Percentiles rank a stretch among this genome's conserved stretches.
These are phyloP conservation scores for Steinernema hermaphroditum DNA, from an alignment of 2,888 invertebrate genomes.

Conservation along the genomic window DNA sequence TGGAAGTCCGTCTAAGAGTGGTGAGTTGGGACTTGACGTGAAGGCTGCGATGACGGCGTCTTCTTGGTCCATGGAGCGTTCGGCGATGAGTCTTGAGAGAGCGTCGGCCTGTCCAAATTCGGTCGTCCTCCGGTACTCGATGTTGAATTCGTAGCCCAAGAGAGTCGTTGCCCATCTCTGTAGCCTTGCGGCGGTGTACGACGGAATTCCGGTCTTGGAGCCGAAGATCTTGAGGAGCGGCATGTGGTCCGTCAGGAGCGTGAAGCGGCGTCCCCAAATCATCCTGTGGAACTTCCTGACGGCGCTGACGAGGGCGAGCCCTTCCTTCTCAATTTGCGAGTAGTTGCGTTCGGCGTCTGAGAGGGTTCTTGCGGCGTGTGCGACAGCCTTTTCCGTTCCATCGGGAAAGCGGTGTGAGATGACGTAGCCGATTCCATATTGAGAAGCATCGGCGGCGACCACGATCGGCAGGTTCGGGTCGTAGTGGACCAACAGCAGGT, in stretches of 20 bases:
- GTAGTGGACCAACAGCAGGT: slow-evolving; percentile 58
- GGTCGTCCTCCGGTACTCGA: slow-evolving; percentile 57
- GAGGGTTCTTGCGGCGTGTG: slow-evolving; percentile 41
- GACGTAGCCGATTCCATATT: slow-evolving; percentile 62
- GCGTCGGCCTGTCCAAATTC: slow-evolving; percentile 65
- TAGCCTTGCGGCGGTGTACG: slow-evolving; percentile 60
- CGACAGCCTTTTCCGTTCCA: slow-evolving; percentile 51
- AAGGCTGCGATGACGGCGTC: neutral
- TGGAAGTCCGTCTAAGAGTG: neutral
- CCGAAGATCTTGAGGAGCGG: slow-evolving; percentile 64
- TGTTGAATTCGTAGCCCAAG: slow-evolving; percentile 64
- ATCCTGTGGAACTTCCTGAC: slow-evolving; percentile 67
- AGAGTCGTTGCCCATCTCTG: slow-evolving; percentile 56
- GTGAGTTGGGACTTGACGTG: too few species aligned
- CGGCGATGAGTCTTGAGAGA: slow-evolving; percentile 55
- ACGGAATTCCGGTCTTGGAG: slow-evolving; percentile 49
- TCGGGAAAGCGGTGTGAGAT: slow-evolving; percentile 49
- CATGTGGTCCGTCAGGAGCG: slow-evolving; percentile 53
- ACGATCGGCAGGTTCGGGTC: slow-evolving; percentile 57
- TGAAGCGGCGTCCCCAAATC: slow-evolving; percentile 67
- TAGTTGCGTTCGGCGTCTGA: slow-evolving; percentile 45
- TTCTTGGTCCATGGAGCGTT: neutral
- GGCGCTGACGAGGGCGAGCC: slow-evolving; percentile 67
- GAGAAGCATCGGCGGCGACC: slow-evolving; percentile 67
- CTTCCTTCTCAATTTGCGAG: slow-evolving; percentile 61